phyloP scores from a whole-genome alignment of 2,113 vertebrate species.

The Salvelinus sp. region DNA sequence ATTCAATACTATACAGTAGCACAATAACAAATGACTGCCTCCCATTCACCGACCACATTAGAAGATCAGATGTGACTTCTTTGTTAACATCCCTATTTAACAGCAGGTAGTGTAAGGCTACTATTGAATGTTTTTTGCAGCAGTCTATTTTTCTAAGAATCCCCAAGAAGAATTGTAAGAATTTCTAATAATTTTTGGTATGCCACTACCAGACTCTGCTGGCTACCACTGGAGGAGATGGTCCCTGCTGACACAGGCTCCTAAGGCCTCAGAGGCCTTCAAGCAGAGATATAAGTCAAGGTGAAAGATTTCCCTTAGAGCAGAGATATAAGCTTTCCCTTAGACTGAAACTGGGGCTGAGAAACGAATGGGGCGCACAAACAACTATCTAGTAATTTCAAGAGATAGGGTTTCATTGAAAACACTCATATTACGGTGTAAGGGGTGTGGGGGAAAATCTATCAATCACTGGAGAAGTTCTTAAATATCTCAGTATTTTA shows the following conservation, averaged over 20 bases:
- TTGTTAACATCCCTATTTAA: too few species aligned
- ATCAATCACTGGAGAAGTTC: constrained; percentile 30
- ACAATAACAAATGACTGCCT: too few species aligned
- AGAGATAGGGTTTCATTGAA: constrained; percentile 50
- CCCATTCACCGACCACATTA: too few species aligned
- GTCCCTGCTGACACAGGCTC: constrained; percentile 22
- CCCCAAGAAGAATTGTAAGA: background rate
- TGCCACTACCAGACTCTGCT: constrained; percentile 14
- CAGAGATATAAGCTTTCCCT: too few species aligned
- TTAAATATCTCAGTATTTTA: constrained; percentile 13
- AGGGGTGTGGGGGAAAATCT: background rate
- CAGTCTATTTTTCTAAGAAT: constrained; percentile 12
- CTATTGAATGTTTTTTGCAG: background rate
- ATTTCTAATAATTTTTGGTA: background rate
- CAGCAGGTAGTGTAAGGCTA: too few species aligned
- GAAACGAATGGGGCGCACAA: constrained; percentile 30
- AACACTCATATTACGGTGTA: constrained; percentile 37
- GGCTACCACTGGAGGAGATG: constrained; percentile 17
- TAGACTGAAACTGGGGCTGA: constrained; percentile 18
- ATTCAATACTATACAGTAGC: too few species aligned
- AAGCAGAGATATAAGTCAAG: constrained; percentile 29
- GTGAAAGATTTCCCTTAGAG: background rate
- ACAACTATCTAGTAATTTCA: constrained; percentile 36
- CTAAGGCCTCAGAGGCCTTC: constrained; percentile 1
- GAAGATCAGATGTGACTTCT: too few species aligned